phyloP scores from a whole-genome alignment of 2,797 vertebrate genomes.

The Anguilla pacifica region DNA sequence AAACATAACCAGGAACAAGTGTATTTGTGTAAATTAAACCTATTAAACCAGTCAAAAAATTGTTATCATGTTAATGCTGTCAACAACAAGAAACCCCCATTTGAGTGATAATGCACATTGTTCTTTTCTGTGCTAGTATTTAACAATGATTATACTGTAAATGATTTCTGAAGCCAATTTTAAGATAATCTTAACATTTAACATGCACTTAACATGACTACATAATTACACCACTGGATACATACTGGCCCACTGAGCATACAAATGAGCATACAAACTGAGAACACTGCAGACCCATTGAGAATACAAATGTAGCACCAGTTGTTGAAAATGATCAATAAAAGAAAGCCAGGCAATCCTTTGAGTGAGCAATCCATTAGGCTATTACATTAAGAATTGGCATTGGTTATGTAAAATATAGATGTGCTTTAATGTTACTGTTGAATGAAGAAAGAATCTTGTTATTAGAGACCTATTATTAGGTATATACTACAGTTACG shows the following conservation, averaged over 20 bases:
- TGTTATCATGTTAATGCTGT: not conserved
- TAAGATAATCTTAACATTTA: too few species aligned
- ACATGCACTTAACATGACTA: too few species aligned
- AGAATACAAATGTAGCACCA: not conserved
- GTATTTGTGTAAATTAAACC: not conserved
- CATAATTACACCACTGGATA: not conserved
- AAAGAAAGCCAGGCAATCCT: not conserved
- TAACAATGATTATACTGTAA: too few species aligned
- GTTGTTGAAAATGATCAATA: not conserved
- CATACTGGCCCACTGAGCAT: not conserved
- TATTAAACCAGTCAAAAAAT: not conserved
- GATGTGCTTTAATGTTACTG: not conserved
- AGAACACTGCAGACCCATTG: not conserved
- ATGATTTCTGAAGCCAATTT: too few species aligned
- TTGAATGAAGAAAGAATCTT: not conserved
- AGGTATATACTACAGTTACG: too few species aligned
- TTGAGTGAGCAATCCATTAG: not conserved
- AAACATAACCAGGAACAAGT: not conserved
- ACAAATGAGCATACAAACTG: not conserved
- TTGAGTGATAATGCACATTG: not conserved
- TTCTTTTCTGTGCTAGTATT: too few species aligned
- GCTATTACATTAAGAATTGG: not conserved
- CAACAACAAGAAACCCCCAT: not conserved
- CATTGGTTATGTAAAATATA: not conserved
- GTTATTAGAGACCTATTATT: not conserved